Conservation (phyloP, 2,113 vertebrate genomes). For the Nettapus auritus region DNA sequence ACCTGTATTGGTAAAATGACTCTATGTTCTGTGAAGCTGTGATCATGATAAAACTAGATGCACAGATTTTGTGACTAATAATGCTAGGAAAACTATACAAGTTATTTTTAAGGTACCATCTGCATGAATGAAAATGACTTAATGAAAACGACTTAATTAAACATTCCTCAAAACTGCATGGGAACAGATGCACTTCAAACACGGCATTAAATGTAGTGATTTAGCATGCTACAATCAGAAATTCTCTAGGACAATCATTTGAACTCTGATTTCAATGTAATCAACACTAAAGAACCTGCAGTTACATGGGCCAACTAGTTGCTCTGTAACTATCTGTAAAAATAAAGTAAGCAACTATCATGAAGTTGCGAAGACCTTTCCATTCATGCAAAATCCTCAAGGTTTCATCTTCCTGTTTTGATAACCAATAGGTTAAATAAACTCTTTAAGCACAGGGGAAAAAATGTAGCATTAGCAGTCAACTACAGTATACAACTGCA, state of each 20-base stretch:
- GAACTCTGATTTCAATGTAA: not conserved
- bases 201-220: not conserved
- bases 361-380: not conserved
- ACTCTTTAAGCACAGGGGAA: not conserved
- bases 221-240: not conserved
- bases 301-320: not conserved
- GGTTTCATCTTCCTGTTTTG: not conserved
- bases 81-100: not conserved
- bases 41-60: not conserved
- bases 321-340: not conserved
- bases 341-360: not conserved
- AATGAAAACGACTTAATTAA: not conserved
- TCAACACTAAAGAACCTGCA: not conserved
- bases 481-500: not conserved
- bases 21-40: not conserved
- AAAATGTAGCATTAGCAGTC: not conserved
- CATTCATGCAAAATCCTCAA: not conserved
- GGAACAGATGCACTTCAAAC: not conserved
- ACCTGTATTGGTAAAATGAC: not conserved
- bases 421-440: not conserved
- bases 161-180: not conserved
- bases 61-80: not conserved
- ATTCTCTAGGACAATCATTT: not conserved
- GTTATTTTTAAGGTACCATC: not conserved
- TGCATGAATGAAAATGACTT: not conserved